A percentile compares a stretch with the other conserved stretches of the same genome.
Conservation (phyloP, 2,113 vertebrate species). For the Struthidea cinerea region DNA sequence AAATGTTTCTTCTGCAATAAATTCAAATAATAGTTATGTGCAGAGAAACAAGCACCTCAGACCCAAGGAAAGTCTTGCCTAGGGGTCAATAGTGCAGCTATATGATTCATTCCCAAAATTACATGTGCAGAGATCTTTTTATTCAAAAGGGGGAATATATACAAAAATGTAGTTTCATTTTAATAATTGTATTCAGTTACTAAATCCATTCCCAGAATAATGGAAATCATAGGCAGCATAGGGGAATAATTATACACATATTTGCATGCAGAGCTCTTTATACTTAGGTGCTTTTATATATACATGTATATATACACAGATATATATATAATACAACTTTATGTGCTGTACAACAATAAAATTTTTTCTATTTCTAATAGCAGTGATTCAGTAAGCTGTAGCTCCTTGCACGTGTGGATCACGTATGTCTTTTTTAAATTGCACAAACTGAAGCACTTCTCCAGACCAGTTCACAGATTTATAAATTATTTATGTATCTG, state of each 20-base stretch:
- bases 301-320: not conserved
- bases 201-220: not conserved
- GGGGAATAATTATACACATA: not conserved
- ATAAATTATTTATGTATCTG: not conserved
- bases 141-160: not conserved
- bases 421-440: not conserved
- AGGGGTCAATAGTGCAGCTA: not conserved
- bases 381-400: not conserved
- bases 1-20: not conserved
- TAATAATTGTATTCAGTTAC: not conserved
- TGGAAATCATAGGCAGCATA: not conserved
- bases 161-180: not conserved
- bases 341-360: not conserved
- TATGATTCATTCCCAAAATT: not conserved
- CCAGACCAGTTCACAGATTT: not conserved
- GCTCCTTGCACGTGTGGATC: not conserved
- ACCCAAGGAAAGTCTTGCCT: not conserved
- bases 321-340: not conserved
- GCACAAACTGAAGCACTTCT: not conserved
- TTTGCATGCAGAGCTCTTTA: not conserved
- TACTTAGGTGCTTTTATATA: not conserved
- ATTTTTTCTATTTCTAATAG: not conserved
- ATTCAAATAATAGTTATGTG: not conserved
- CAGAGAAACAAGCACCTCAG: not conserved
- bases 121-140: not conserved